phyloP scores from a whole-genome alignment of 30 jellyfish, hydroid and myxozoan species.

The Aurelia coerulea region DNA sequence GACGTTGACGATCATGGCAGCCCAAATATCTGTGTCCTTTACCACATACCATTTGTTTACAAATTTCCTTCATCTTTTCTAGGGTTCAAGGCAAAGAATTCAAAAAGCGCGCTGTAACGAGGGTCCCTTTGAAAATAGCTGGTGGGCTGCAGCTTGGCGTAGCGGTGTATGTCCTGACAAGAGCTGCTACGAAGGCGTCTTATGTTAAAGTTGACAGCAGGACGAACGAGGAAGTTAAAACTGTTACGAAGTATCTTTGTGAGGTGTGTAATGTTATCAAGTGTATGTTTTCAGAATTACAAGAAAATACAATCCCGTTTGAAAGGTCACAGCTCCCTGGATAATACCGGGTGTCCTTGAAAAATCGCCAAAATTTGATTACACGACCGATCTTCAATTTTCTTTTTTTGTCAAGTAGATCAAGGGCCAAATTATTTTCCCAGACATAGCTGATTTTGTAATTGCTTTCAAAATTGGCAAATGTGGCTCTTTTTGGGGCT shows the following conservation, averaged over 20 bases:
- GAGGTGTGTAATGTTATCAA: conserved; percentile 7
- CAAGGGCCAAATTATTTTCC: too few species aligned
- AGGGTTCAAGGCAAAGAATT: conserved; percentile 80
- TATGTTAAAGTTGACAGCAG: conserved; percentile 80
- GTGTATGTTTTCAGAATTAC: neutral
- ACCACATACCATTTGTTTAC: too few species aligned
- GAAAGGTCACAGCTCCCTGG: too few species aligned
- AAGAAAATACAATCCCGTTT: neutral
- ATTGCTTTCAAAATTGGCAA: too few species aligned
- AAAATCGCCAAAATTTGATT: too few species aligned
- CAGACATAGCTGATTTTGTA: too few species aligned
- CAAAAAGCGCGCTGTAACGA: conserved; percentile 75
- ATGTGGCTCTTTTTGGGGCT: too few species aligned
- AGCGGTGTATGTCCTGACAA: conserved; percentile 60
- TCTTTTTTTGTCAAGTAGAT: too few species aligned
- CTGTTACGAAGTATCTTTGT: conserved; percentile 76
- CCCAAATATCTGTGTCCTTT: too few species aligned
- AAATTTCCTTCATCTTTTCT: neutral
- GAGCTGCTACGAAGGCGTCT: conserved; percentile 69
- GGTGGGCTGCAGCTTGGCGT: conserved; percentile 77
- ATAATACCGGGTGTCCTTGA: neutral
- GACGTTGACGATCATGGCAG: too few species aligned
- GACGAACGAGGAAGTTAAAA: conserved; percentile 80
- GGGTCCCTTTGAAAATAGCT: conserved; percentile 66
- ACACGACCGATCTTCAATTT: too few species aligned